These are phyloP conservation scores for Stegodyphus dumicola DNA, from an alignment of 1,140 invertebrate species.

Conservation along the genomic window DNA sequence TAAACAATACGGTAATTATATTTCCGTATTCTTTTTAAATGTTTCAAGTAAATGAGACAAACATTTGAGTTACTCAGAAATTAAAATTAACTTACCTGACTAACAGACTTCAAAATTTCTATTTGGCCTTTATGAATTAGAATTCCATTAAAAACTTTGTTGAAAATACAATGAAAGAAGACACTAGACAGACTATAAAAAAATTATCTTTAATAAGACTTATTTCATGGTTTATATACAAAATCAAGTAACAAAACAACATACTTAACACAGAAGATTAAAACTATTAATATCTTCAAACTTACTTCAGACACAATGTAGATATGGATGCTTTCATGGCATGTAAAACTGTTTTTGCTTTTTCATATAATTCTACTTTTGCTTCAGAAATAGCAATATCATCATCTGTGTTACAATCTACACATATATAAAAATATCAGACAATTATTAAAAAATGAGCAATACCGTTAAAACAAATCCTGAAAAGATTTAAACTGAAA, in stretches of 20 bases:
- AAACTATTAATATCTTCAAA: background rate
- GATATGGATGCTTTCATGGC: slow-evolving; percentile 32
- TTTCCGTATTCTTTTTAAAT: no score
- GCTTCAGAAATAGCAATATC: no score
- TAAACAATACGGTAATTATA: no score
- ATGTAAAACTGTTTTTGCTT: slow-evolving; percentile 29
- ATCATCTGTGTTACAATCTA: slow-evolving; percentile 2
- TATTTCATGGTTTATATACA: background rate
- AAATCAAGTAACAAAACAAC: no score
- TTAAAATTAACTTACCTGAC: slow-evolving; percentile 64
- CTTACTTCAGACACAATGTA: slow-evolving; percentile 29
- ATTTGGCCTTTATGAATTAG: slow-evolving; percentile 82
- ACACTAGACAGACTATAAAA: slow-evolving; percentile 76
- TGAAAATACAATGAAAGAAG: slow-evolving; percentile 85
- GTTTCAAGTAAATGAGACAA: no score
- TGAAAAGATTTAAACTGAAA: background rate
- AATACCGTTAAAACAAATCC: background rate
- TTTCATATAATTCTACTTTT: background rate
- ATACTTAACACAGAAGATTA: no score
- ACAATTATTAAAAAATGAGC: background rate
- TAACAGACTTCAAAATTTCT: slow-evolving; percentile 77
- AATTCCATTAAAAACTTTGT: slow-evolving; percentile 80
- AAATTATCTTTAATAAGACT: background rate
- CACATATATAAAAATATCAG: background rate
- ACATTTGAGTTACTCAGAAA: background rate